Conservation (phyloP, 2,113 vertebrate genomes). For the Gnathonemus echidnorhynchus region DNA sequence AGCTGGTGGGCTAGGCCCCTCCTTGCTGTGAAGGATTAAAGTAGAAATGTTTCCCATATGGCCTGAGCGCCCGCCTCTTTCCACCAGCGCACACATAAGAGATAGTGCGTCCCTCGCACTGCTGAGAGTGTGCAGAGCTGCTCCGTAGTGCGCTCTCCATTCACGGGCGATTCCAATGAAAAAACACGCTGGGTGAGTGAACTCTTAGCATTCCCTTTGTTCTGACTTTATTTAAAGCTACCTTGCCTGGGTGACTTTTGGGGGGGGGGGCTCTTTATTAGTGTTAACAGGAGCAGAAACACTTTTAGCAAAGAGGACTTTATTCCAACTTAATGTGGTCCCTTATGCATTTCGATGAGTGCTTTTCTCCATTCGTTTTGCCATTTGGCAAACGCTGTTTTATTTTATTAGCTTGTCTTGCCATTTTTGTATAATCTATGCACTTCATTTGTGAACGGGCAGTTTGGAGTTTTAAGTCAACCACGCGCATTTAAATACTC, state of each 20-base stretch:
- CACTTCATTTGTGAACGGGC: background rate
- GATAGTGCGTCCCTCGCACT: constrained; percentile 44
- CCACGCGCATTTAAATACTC: background rate
- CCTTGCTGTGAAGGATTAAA: constrained; percentile 42
- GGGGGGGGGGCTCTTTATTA: background rate
- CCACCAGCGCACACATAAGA: constrained; percentile 48
- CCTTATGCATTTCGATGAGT: background rate
- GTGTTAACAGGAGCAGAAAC: background rate
- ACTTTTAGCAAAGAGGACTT: background rate
- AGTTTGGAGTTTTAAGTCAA: background rate
- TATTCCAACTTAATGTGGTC: background rate
- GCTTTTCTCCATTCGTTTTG: background rate
- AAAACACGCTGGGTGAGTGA: constrained; percentile 62
- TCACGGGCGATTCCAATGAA: constrained; percentile 59
- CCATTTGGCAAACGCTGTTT: background rate
- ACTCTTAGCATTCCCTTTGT: background rate
- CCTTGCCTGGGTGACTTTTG: background rate
- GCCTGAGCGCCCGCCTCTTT: constrained; percentile 61
- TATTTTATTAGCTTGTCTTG: background rate
- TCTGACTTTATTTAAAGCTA: constrained; percentile 2
- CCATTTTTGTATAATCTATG: constrained; percentile 1
- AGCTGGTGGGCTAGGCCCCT: constrained; percentile 31
- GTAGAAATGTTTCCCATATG: constrained; percentile 49
- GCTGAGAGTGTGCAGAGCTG: constrained; percentile 52
- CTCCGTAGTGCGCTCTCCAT: constrained; percentile 41